Evolutionary conservation across 2,888 invertebrate species (phyloP), one percentile per base, ranked within the genome.

Genomic region (Heteromurus nitidus): DNA sequence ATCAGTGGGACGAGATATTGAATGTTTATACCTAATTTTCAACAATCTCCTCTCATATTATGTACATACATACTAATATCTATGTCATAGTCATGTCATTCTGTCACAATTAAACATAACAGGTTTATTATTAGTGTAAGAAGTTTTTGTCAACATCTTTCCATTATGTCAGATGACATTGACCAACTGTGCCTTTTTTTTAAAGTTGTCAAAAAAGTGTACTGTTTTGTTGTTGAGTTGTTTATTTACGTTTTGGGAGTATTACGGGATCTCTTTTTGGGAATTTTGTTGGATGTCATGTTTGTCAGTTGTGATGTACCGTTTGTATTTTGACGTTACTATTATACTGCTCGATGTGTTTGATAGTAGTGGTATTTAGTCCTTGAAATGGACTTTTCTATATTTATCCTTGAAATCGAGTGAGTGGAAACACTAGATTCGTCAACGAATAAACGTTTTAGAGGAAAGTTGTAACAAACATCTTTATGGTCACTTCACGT

Each of bases 301-400:
- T n/a, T n/a, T n/a, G n/a, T n/a, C n/a, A n/a, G n/a, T n/a, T n/a
- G n/a, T n/a, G n/a, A n/a, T n/a, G n/a, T n/a, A n/a, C n/a, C n/a
- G n/a, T n/a, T n/a, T n/a, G n/a, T n/a, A n/a, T n/a, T n/a, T n/a
- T n/a, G n/a, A n/a, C n/a, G n/a, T n/a, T n/a, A n/a, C n/a, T n/a
- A n/a, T n/a, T n/a, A n/a, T n/a, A n/a, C n/a, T n/a, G n/a, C n/a
- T n/a, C n/a, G n/a, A n/a, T n/a, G n/a, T n/a, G n/a, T n/a, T n/a
- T n/a, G n/a, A n/a, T n/a, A n/a, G n/a, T n/a, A n/a, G n/a, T n/a
- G n/a, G 36, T 13, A 36, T 36, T 13, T 36, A 9, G 50, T n/a
- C 50, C 50, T 50, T 50, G 50, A 50, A 50, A 50, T n/a, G 7
- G 50, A 13, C n/a, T 50, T 50, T n/a, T 18, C n/a, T 50, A 50